Evolutionary conservation across 2,888 invertebrate genomes (phyloP).

Genomic region (Venusia cambrica): DNA sequence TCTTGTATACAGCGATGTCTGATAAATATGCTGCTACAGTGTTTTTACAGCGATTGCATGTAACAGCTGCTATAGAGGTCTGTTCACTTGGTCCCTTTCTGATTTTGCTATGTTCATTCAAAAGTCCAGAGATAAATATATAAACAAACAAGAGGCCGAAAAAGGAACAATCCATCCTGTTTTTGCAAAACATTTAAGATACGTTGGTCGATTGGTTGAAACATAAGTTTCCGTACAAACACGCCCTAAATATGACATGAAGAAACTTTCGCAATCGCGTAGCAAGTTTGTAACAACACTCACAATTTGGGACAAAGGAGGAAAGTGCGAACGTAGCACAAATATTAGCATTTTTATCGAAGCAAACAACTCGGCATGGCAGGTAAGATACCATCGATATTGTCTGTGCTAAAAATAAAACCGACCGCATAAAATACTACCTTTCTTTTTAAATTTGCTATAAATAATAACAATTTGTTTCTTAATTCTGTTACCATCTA

Average conservation of each 20-base stretch:
- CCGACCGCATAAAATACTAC: slow-evolving; percentile 8
- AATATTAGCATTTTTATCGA: slow-evolving; percentile 46
- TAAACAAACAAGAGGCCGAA: slow-evolving; percentile 3
- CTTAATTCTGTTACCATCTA: slow-evolving; percentile 1
- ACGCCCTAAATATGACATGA: slow-evolving; percentile 33
- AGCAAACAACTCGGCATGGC: slow-evolving; percentile 36
- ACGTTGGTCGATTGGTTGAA: slow-evolving; percentile 29
- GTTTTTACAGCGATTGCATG: too few relatives aligned
- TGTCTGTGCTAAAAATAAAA: slow-evolving; percentile 16
- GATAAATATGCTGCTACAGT: too few relatives aligned
- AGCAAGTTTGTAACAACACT: slow-evolving; percentile 31
- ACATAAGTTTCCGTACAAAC: slow-evolving; percentile 33
- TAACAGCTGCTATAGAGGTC: too few relatives aligned
- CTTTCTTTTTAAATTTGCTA: slow-evolving; percentile 11
- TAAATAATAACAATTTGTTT: slow-evolving; percentile 1
- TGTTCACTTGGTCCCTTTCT: too few relatives aligned
- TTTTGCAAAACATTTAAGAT: slow-evolving; percentile 21
- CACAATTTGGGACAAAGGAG: slow-evolving; percentile 29
- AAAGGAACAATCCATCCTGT: slow-evolving; percentile 9
- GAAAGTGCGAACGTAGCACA: slow-evolving; percentile 34
- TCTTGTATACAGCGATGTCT: too few relatives aligned
- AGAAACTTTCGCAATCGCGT: slow-evolving; percentile 32
- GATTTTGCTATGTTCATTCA: too few relatives aligned
- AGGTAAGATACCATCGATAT: slow-evolving; percentile 29
- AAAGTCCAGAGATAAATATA: slow-evolving; percentile 5